Evolutionary conservation across 1,140 invertebrate species (phyloP).

Genomic region (Pseudomyrmex concolor): DNA sequence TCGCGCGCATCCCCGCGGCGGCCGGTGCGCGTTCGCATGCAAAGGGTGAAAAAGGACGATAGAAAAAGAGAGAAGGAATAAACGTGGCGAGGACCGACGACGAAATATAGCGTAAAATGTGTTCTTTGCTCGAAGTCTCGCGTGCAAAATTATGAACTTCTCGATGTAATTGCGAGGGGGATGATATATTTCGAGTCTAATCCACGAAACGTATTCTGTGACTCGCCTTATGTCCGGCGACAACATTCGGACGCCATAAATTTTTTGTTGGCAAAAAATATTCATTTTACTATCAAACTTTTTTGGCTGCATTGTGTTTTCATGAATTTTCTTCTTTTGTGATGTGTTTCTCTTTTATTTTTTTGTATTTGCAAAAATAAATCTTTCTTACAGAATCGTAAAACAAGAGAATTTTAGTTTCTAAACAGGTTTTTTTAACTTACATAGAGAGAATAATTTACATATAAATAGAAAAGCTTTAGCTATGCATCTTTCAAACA

Average conservation of each 20-base stretch:
- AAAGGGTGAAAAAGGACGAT: constrained; percentile 56
- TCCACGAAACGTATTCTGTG: background rate
- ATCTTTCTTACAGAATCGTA: too few relatives aligned
- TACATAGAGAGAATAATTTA: background rate
- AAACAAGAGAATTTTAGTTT: too few relatives aligned
- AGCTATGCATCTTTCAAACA: background rate
- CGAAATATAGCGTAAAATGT: constrained; percentile 20
- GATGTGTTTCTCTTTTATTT: background rate
- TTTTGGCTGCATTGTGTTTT: background rate
- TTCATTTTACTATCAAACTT: constrained; percentile 3
- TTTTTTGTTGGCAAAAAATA: constrained; percentile 21
- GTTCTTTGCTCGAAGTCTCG: background rate
- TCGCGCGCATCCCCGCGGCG: constrained; percentile 44
- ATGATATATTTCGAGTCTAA: background rate
- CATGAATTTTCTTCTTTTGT: constrained; percentile 4
- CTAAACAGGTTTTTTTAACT: too few relatives aligned
- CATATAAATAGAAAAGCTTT: background rate
- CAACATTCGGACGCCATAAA: background rate
- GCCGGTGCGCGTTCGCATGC: constrained; percentile 26
- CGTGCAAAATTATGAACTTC: constrained; percentile 45
- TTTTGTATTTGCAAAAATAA: too few relatives aligned
- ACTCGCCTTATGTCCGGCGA: constrained; percentile 18
- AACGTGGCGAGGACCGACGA: background rate
- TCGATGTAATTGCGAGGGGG: constrained; percentile 35
- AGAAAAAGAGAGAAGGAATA: background rate